Evolutionary conservation across 2,113 vertebrate species (phyloP).

Genomic region (Caranx melampygus): DNA sequence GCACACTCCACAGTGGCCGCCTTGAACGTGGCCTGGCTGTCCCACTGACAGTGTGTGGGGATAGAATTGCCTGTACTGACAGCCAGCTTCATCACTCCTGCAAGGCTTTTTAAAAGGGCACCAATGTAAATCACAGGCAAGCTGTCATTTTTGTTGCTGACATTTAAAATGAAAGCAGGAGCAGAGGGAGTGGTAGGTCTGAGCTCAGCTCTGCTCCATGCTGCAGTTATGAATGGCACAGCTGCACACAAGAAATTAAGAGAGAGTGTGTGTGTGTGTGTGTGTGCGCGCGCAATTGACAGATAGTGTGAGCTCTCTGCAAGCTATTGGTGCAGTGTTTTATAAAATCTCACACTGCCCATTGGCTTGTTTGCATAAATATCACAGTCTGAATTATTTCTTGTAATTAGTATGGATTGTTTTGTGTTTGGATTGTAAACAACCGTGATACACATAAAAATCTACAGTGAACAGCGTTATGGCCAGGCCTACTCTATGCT

Average conservation of each 20-base stretch:
- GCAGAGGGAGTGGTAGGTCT: constrained; percentile 6
- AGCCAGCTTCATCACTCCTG: constrained; percentile 62
- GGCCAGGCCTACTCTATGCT: not conserved
- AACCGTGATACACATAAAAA: not conserved
- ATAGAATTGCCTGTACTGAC: constrained; percentile 47
- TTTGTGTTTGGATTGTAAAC: constrained; percentile 15
- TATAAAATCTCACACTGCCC: constrained; percentile 11
- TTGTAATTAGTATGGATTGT: constrained; percentile 42
- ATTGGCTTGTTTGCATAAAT: constrained; percentile 23
- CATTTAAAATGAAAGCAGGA: constrained; percentile 68
- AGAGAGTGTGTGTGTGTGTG: not conserved
- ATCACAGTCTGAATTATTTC: not conserved
- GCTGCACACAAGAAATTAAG: not conserved
- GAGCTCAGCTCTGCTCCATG: constrained; percentile 33
- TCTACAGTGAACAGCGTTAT: constrained; percentile 18
- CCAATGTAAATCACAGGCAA: constrained; percentile 65
- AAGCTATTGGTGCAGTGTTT: constrained; percentile 13
- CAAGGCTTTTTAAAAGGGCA: constrained; percentile 74
- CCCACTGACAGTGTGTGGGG: constrained; percentile 18
- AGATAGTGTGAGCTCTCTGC: not conserved
- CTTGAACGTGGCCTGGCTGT: constrained; percentile 4
- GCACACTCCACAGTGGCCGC: constrained; percentile 24
- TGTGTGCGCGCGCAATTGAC: not conserved
- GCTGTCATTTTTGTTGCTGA: constrained; percentile 69
- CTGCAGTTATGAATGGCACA: constrained; percentile 45